Conservation (phyloP, 2,797 vertebrate genomes). For the Acipenser oxyrinchus region DNA sequence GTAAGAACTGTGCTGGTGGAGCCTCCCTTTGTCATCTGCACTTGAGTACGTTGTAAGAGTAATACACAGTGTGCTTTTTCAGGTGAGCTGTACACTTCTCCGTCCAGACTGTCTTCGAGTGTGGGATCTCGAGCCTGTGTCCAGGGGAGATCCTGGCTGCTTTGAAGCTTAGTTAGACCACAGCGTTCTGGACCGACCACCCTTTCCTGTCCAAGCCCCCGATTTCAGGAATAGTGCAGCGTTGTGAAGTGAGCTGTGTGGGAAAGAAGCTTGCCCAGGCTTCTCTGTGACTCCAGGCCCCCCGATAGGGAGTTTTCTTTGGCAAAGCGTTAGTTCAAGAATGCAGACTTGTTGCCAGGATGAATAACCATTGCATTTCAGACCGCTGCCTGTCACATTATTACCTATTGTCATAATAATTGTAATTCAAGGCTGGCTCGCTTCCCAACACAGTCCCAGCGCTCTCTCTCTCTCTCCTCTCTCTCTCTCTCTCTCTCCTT, state of each 20-base stretch:
- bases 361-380: slow-evolving; percentile 65
- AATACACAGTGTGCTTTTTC: too few species aligned
- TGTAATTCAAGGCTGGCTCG: slow-evolving; percentile 51
- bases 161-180: too few species aligned
- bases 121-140: too few species aligned
- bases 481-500: neutral
- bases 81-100: too few species aligned
- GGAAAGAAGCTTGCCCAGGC: neutral
- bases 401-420: slow-evolving; percentile 62
- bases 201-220: too few species aligned
- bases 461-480: slow-evolving; percentile 36
- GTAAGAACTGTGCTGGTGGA: too few species aligned
- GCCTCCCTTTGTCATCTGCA: too few species aligned
- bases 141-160: too few species aligned
- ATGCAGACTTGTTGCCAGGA: slow-evolving; percentile 46
- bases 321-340: neutral
- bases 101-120: too few species aligned
- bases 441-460: slow-evolving; percentile 11
- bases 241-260: neutral
- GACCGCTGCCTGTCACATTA: slow-evolving; percentile 60
- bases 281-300: neutral
- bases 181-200: too few species aligned
- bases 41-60: too few species aligned
- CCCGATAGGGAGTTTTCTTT: neutral
- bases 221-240: too few species aligned